Evolutionary conservation across 2,888 invertebrate genomes (phyloP).

Genomic region (Caenorhabditis sp.): DNA sequence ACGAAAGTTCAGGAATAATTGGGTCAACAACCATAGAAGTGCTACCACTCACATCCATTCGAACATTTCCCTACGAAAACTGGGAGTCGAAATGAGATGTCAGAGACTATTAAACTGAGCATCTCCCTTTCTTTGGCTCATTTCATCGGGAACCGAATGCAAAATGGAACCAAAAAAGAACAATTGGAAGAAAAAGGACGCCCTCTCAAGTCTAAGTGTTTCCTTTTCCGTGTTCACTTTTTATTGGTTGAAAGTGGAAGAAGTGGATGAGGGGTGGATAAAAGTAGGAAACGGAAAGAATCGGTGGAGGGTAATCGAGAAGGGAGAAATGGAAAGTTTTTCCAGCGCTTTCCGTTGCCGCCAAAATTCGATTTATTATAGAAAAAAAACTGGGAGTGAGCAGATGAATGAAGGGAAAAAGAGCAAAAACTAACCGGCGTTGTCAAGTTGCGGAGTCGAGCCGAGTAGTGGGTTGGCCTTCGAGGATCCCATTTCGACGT

Average conservation of each 20-base stretch:
- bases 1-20: no score
- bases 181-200: conserved; percentile 31
- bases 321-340: conserved; percentile 10
- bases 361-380: conserved; percentile 50
- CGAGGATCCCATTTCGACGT: conserved; percentile 75
- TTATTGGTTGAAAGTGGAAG: conserved; percentile 38
- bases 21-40: no score
- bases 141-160: conserved; percentile 34
- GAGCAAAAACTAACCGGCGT: conserved; percentile 68
- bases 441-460: conserved; percentile 81
- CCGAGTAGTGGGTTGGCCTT: conserved; percentile 74
- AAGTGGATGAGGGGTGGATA: conserved; percentile 24
- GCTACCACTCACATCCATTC: no score
- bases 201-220: conserved; percentile 51
- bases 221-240: conserved; percentile 63
- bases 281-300: conserved; percentile 42
- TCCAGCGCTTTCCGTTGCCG: conserved; percentile 14
- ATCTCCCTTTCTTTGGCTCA: conserved; percentile 30
- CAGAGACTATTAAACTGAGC: no score
- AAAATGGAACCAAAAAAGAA: conserved; percentile 46
- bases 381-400: conserved; percentile 1
- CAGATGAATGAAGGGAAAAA: conserved; percentile 33
- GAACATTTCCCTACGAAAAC: no score
- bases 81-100: not conserved
- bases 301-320: conserved; percentile 16